phyloP scores from a whole-genome alignment of 2,888 invertebrate genomes.

The Drosophila melanosoma region DNA sequence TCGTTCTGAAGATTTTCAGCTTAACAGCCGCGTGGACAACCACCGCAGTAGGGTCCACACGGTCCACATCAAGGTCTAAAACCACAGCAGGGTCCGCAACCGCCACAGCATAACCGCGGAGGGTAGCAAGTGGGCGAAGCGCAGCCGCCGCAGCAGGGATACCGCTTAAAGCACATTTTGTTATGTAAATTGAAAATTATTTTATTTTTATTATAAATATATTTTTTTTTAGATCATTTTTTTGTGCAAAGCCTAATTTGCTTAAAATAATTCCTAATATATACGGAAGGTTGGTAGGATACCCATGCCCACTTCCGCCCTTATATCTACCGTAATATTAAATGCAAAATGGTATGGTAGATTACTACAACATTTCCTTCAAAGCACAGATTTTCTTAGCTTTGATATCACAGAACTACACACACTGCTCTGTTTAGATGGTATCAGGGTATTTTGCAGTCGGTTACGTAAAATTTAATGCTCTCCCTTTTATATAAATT shows the following conservation, averaged over 20 bases:
- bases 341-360: too few species aligned
- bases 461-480: too few species aligned
- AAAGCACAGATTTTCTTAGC: too few species aligned
- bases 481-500: too few species aligned
- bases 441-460: too few species aligned
- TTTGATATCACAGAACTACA: too few species aligned
- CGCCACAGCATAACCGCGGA: slow-evolving; percentile 4
- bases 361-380: too few species aligned
- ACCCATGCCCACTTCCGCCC: too few species aligned
- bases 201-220: background rate
- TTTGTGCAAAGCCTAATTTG: background rate
- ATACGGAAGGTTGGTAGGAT: too few species aligned
- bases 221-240: background rate
- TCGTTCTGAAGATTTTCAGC: slow-evolving; percentile 17
- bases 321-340: too few species aligned
- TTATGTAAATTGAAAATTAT: background rate
- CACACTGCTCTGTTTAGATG: too few species aligned
- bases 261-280: background rate
- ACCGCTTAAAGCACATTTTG: slow-evolving; percentile 16
- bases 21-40: slow-evolving; percentile 12
- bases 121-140: slow-evolving; percentile 1
- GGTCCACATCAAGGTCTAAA: slow-evolving; percentile 20
- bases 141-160: slow-evolving; percentile 11
- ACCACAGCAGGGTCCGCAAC: slow-evolving; percentile 28
- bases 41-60: background rate